A percentile compares a stretch with the other conserved stretches of the same genome.
These are phyloP conservation scores for Ellobius talpinus DNA, from an alignment of 2,113 vertebrate species.

Conservation along the genomic window DNA sequence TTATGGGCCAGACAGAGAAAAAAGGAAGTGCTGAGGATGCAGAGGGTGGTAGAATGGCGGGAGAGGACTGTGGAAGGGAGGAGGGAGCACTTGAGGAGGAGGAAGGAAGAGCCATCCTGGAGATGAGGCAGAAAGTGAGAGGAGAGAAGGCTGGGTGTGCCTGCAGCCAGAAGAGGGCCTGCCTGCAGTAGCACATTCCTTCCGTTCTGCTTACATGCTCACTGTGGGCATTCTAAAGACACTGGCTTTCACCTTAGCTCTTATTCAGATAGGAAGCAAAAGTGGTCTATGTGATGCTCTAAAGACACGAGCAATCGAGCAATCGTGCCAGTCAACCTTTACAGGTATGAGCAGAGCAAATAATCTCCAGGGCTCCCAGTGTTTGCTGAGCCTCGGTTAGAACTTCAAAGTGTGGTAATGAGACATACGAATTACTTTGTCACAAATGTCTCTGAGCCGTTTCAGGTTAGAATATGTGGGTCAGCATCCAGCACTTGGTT, in stretches of 20 bases:
- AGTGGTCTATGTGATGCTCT: neutral
- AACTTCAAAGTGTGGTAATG: neutral
- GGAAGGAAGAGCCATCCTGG: slow-evolving; percentile 51
- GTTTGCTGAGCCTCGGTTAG: neutral
- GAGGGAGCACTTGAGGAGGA: slow-evolving; percentile 45
- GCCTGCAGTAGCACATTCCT: neutral
- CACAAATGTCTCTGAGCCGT: neutral
- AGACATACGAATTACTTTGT: neutral
- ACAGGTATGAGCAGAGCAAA: neutral
- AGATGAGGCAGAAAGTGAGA: slow-evolving; percentile 43
- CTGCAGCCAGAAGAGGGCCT: neutral
- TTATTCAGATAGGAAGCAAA: neutral
- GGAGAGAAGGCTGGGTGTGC: neutral
- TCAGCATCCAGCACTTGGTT: neutral
- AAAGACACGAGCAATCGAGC: neutral
- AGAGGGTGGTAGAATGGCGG: slow-evolving; percentile 43
- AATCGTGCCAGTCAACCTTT: neutral
- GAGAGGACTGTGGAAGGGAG: slow-evolving; percentile 36
- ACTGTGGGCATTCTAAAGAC: neutral
- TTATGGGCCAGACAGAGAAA: slow-evolving; percentile 64
- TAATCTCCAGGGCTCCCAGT: neutral
- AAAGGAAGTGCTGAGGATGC: slow-evolving; percentile 49
- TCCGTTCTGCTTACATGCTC: neutral
- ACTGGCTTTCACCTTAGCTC: neutral
- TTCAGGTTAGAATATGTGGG: neutral